phyloP scores from a whole-genome alignment of 2,888 invertebrate species.

The Agrilus biguttatus region DNA sequence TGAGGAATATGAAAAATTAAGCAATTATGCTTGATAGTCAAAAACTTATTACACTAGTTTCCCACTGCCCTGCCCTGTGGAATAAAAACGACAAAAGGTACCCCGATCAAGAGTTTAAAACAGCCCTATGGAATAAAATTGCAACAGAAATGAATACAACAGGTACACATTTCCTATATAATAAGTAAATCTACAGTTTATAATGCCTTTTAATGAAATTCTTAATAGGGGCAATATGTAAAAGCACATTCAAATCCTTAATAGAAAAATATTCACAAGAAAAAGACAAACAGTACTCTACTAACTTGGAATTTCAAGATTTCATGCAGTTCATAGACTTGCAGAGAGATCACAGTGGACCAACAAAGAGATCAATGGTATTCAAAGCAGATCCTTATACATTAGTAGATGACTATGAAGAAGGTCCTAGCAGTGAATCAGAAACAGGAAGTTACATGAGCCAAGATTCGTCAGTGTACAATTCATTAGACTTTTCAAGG shows the following conservation, averaged over 20 bases:
- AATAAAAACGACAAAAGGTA: slow-evolving; percentile 17
- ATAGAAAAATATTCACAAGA: slow-evolving; percentile 20
- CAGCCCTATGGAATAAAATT: slow-evolving; percentile 16
- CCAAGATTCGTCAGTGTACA: not conserved
- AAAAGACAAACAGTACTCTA: slow-evolving; percentile 16
- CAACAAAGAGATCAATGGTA: slow-evolving; percentile 4
- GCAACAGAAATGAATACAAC: slow-evolving; percentile 12
- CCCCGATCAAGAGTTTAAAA: slow-evolving; percentile 16
- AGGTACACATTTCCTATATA: slow-evolving; percentile 11
- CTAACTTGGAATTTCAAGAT: slow-evolving; percentile 16
- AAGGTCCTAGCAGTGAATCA: slow-evolving; percentile 2
- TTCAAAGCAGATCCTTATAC: slow-evolving; percentile 6
- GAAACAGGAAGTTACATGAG: slow-evolving; percentile 2
- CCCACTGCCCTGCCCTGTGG: slow-evolving; percentile 18
- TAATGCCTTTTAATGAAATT: slow-evolving; percentile 1
- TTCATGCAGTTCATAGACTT: slow-evolving; percentile 17
- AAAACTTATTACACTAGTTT: slow-evolving; percentile 13
- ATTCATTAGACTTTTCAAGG: slow-evolving; percentile 13
- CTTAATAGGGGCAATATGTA: slow-evolving; percentile 14
- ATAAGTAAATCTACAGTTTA: not conserved
- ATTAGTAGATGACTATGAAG: slow-evolving; percentile 2
- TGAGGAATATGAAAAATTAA: too few species aligned
- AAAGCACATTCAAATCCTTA: slow-evolving; percentile 18
- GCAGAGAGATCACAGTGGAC: slow-evolving; percentile 16
- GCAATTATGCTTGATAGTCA: slow-evolving; percentile 10